phyloP scores from a whole-genome alignment of 2,113 vertebrate genomes.

The Protomyctophum bolini region DNA sequence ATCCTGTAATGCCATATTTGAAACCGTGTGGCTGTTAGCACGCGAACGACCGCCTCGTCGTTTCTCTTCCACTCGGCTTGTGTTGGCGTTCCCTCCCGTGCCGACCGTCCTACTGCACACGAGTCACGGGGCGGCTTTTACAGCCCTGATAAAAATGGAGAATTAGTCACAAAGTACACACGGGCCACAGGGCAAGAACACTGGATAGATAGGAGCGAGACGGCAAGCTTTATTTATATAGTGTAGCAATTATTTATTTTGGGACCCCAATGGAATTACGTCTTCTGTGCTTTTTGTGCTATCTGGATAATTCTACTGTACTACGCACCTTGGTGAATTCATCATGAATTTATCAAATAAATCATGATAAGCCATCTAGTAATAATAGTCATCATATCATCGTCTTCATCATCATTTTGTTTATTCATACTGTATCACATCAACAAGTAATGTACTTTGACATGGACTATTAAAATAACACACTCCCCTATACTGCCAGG shows the following conservation, averaged over 20 bases:
- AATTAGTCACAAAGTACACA: constrained; percentile 72
- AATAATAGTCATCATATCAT: too few species aligned
- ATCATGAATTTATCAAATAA: too few species aligned
- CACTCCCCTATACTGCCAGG: too few species aligned
- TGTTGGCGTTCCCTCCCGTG: constrained; percentile 4
- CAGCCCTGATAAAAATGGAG: constrained; percentile 58
- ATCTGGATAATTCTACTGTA: too few species aligned
- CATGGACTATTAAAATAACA: too few species aligned
- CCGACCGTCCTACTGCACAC: constrained; percentile 21
- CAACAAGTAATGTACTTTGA: constrained; percentile 13
- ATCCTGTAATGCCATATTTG: neutral
- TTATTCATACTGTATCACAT: constrained; percentile 1
- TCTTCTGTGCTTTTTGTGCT: too few species aligned
- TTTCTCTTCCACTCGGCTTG: constrained; percentile 2
- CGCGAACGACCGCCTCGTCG: neutral
- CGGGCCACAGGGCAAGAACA: constrained; percentile 18
- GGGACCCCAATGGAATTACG: too few species aligned
- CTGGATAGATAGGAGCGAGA: constrained; percentile 21
- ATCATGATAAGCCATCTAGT: too few species aligned
- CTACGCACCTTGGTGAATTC: too few species aligned
- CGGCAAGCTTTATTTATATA: neutral
- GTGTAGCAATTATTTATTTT: neutral
- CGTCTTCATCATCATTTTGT: too few species aligned
- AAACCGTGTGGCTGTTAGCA: neutral
- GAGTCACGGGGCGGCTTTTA: constrained; percentile 63